phyloP scores from a whole-genome alignment of 2,888 invertebrate genomes.

The Pristionchus arcanus region DNA sequence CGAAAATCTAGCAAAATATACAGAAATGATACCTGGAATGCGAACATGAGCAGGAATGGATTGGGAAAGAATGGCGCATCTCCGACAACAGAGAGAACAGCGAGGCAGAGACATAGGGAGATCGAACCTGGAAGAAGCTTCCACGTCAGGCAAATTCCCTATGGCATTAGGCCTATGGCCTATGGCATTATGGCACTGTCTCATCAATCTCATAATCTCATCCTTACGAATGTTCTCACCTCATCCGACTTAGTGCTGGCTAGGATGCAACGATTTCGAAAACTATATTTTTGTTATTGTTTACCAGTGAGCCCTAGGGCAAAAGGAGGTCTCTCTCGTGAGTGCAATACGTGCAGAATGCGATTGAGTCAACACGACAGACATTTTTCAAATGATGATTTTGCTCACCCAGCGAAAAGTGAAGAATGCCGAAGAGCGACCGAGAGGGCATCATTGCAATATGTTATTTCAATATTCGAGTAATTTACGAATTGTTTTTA shows the following conservation, averaged over 20 bases:
- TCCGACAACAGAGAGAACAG: slow-evolving; percentile 27
- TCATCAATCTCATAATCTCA: no score
- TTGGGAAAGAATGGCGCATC: slow-evolving; percentile 54
- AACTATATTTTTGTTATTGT: no score
- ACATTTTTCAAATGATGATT: not conserved
- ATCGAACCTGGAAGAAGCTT: slow-evolving; percentile 33
- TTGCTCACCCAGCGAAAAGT: slow-evolving; percentile 27
- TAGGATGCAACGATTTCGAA: no score
- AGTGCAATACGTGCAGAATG: not conserved
- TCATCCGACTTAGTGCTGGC: no score
- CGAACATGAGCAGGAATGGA: slow-evolving; percentile 51
- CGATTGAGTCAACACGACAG: not conserved
- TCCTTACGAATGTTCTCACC: no score
- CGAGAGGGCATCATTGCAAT: slow-evolving; percentile 20
- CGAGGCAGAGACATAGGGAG: slow-evolving; percentile 47
- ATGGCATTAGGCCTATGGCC: no score
- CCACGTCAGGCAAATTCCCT: no score
- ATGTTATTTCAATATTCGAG: no score
- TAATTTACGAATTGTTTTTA: not conserved
- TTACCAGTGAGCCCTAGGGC: not conserved
- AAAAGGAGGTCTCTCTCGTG: not conserved
- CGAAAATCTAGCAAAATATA: no score
- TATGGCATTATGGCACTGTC: no score
- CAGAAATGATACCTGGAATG: slow-evolving; percentile 54
- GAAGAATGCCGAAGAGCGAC: slow-evolving; percentile 49